phyloP scores from a whole-genome alignment of 2,113 vertebrate genomes.

The Pristiophorus japonicus region DNA sequence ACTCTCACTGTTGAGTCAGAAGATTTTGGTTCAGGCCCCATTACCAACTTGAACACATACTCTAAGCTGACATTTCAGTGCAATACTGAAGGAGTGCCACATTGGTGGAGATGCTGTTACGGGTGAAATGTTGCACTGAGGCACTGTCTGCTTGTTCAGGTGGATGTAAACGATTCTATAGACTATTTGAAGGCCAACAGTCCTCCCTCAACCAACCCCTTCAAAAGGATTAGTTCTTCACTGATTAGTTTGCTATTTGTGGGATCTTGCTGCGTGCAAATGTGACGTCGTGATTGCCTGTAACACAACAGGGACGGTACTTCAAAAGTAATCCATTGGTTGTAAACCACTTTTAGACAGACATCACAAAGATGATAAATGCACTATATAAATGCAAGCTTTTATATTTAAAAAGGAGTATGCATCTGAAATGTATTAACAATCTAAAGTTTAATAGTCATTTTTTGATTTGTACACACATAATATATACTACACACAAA shows the following conservation, averaged over 20 bases:
- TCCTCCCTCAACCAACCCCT: neutral
- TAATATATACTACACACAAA: neutral
- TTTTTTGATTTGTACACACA: neutral
- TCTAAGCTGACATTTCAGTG: neutral
- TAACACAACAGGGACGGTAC: neutral
- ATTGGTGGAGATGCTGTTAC: too few species aligned
- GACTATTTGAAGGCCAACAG: neutral
- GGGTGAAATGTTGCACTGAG: too few species aligned
- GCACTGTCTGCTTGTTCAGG: neutral
- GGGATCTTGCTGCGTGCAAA: neutral
- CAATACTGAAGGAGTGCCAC: neutral
- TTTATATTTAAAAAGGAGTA: neutral
- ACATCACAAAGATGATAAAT: neutral
- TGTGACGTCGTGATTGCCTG: neutral
- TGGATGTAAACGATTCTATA: neutral
- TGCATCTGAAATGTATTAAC: neutral
- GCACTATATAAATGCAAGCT: neutral
- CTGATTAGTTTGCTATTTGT: neutral
- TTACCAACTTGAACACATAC: neutral
- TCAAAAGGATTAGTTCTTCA: neutral
- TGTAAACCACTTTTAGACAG: neutral
- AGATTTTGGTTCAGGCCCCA: neutral
- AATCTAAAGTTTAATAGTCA: neutral
- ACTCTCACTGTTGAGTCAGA: neutral
- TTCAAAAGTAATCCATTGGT: neutral